Evolutionary conservation across 2,797 vertebrate species (phyloP).

Genomic region (Lindbergichthys nudifrons): DNA sequence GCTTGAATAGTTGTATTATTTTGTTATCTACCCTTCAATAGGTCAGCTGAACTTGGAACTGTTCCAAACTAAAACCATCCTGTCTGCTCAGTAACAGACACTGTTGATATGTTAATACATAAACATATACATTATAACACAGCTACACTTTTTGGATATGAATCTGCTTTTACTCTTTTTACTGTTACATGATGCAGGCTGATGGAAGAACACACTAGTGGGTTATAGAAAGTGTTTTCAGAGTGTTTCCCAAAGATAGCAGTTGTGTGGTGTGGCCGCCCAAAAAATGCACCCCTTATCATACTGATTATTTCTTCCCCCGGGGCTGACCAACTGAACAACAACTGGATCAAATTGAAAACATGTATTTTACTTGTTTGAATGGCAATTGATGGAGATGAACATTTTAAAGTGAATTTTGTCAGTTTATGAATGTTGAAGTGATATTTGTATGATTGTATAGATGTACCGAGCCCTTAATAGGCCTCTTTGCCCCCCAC

Average conservation of each 20-base stretch:
- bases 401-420: neutral
- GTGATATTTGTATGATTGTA: neutral
- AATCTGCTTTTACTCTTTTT: neutral
- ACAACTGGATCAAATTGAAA: neutral
- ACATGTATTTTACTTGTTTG: neutral
- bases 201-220: neutral
- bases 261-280: neutral
- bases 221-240: neutral
- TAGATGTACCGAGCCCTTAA: neutral
- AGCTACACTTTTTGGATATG: neutral
- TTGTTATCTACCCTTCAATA: neutral
- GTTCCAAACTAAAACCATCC: neutral
- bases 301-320: neutral
- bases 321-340: neutral
- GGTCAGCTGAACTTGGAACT: neutral
- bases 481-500: neutral
- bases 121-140: neutral
- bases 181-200: neutral
- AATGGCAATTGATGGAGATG: neutral
- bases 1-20: neutral
- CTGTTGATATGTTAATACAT: neutral
- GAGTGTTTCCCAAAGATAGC: neutral
- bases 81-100: neutral
- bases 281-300: neutral
- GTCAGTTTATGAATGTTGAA: neutral